These are phyloP conservation scores for Coccyzus lansbergi DNA, from an alignment of 2,797 vertebrate species.

Conservation along the genomic window DNA sequence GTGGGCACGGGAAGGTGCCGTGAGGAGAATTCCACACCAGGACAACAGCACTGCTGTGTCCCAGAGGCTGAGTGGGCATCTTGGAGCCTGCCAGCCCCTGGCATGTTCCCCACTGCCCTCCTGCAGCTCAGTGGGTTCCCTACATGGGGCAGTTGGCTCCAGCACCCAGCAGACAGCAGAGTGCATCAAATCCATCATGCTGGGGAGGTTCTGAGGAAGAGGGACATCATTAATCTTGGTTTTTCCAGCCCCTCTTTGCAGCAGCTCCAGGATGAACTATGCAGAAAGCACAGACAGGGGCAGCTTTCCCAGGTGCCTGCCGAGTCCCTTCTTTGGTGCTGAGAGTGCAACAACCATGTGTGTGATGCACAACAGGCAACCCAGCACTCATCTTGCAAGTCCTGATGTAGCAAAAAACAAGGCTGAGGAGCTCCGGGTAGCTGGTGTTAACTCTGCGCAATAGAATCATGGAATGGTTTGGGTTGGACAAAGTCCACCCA, in stretches of 20 bases:
- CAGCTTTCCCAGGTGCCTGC: background rate
- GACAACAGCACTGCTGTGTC: background rate
- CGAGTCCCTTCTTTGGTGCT: background rate
- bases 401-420: fast-evolving
- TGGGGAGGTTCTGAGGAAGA: background rate
- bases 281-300: fast-evolving
- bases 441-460: background rate
- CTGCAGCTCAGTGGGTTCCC: background rate
- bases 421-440: fast-evolving
- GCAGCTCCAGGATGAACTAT: fast-evolving
- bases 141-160: background rate
- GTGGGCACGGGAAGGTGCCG: background rate
- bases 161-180: background rate
- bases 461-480: too few species aligned
- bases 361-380: background rate
- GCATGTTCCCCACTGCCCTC: background rate
- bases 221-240: background rate
- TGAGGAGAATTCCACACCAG: fast-evolving
- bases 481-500: too few species aligned
- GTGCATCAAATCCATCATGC: too few species aligned
- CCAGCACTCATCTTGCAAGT: background rate
- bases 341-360: too few species aligned
- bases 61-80: fast-evolving
- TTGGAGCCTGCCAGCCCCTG: background rate
- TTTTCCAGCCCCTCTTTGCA: fast-evolving